Evolutionary conservation across 2,888 invertebrate genomes (phyloP).

Genomic region (Arge pagana): DNA sequence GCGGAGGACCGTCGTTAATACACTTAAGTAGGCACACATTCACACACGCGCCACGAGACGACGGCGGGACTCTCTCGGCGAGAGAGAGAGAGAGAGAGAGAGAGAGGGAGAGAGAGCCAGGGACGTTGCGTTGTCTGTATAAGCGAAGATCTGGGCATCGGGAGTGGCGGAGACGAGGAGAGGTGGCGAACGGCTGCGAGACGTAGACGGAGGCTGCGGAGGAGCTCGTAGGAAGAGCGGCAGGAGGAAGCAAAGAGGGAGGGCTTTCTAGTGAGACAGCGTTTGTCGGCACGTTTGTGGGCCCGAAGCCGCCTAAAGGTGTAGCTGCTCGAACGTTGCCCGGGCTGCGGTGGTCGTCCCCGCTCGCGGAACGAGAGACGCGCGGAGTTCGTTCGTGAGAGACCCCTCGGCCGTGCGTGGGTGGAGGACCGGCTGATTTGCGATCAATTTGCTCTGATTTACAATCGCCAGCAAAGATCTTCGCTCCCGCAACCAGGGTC

Average conservation of each 20-base stretch:
- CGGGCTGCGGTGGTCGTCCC: not conserved
- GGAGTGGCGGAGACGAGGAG: too few relatives aligned
- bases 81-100: conserved; percentile 20
- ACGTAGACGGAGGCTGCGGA: not conserved
- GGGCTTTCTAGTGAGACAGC: conserved; percentile 51
- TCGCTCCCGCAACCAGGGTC: conserved; percentile 18
- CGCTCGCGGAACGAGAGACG: conserved; percentile 5
- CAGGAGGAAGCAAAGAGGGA: conserved; percentile 30
- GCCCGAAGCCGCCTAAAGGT: conserved; percentile 49
- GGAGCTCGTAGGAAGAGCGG: not conserved
- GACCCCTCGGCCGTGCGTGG: conserved; percentile 20
- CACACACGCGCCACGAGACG: conserved; percentile 20
- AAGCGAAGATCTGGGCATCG: not conserved
- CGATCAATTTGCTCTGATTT: conserved; percentile 57
- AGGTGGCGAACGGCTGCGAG: not conserved
- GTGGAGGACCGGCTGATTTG: conserved; percentile 47
- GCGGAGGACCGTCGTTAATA: conserved; percentile 28
- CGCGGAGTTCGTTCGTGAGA: conserved; percentile 14
- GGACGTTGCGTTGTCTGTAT: conserved; percentile 2
- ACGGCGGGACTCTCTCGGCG: conserved; percentile 19
- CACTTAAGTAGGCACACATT: conserved; percentile 33
- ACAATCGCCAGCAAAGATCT: conserved; percentile 46
- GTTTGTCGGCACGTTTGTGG: conserved; percentile 57
- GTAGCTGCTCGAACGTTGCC: conserved; percentile 33
- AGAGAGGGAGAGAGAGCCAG: conserved; percentile 27